Percentiles rank a stretch among this genome's conserved stretches.
phyloP scores from a whole-genome alignment of 1,140 invertebrate genomes.

The Parapsyche elsis region DNA sequence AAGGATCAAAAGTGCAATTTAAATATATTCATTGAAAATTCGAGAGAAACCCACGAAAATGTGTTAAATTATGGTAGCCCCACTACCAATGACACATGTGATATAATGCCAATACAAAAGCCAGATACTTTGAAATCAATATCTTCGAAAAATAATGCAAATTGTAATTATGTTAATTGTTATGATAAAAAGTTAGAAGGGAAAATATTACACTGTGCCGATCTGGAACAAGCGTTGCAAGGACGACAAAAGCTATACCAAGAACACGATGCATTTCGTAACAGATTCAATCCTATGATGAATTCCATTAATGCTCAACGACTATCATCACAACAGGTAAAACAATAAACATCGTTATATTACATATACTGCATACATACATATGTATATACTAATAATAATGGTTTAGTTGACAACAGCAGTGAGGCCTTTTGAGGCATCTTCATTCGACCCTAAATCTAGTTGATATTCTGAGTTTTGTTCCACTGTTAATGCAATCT shows the following conservation, averaged over 20 bases:
- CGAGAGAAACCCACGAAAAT: constrained; percentile 18
- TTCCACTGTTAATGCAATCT: no score
- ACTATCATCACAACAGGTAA: constrained; percentile 45
- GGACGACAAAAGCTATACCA: constrained; percentile 51
- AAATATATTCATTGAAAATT: constrained; percentile 38
- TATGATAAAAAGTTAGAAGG: constrained; percentile 61
- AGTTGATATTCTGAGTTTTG: no score
- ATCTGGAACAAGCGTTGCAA: constrained; percentile 52
- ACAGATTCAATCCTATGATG: constrained; percentile 42
- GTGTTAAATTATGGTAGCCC: not conserved
- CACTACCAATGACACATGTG: not conserved
- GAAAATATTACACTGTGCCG: constrained; percentile 55
- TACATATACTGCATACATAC: not conserved
- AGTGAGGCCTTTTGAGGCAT: no score
- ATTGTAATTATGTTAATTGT: not conserved
- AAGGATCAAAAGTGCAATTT: constrained; percentile 46
- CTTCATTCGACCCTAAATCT: no score
- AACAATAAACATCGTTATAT: no score
- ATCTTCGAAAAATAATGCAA: constrained; percentile 10
- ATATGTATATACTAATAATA: constrained; percentile 17
- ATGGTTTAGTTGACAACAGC: not conserved
- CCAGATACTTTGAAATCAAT: constrained; percentile 53
- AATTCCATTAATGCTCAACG: constrained; percentile 32
- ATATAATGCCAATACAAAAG: constrained; percentile 61
- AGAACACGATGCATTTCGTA: constrained; percentile 59